Base-by-base conservation (phyloP, 2,888 invertebrate species). In the Cyclophora punctaria region DNA sequence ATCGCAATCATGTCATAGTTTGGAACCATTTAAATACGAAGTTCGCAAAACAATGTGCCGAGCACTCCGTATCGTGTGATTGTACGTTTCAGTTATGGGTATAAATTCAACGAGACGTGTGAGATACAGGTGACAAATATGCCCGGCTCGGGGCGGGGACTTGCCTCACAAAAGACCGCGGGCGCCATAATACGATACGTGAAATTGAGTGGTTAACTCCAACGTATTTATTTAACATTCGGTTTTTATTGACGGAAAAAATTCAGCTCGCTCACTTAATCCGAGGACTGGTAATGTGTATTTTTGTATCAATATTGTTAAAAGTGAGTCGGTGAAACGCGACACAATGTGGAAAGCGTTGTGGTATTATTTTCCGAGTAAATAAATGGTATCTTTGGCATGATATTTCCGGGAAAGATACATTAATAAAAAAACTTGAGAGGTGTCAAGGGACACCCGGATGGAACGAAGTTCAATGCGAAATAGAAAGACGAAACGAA, bases 71-170 rank as follows among this genome's bases (percentile, higher is more conserved):
- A 43, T 43, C 43, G 43, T 4, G 7, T 4, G 43, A 43, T 43
- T 58, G 57, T 48, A 59, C 55, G 59, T 63, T 64, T 64, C 60
- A 63, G 63, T 63, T 64, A 54, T 52, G 53, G 49, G 57, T 52
- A 59, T 60, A 60, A 56, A 64, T 66, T 64, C 57, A 49, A 46
- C 48, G 48, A 48, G 60, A 58, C 59, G 53, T 56, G 59, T 56
- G 61, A 61, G 60, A 55, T 60, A 60, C 60, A 61, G 58, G 60
- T 66, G 63, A 66, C 60, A 63, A 64, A 63, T 62, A 55, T 46
- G 37, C 35, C 40, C 37, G 45, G 53, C 49, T 41, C 35, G 49
- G 49, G 47, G 51, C 51, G 44, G 37, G 49, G 45, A 47, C 46
- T 53, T 47, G 49, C 50, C 48, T 50, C 49, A 41, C 54, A 51